Base-by-base conservation (phyloP, 2,113 vertebrate species). In the Laticauda laticaudata region DNA sequence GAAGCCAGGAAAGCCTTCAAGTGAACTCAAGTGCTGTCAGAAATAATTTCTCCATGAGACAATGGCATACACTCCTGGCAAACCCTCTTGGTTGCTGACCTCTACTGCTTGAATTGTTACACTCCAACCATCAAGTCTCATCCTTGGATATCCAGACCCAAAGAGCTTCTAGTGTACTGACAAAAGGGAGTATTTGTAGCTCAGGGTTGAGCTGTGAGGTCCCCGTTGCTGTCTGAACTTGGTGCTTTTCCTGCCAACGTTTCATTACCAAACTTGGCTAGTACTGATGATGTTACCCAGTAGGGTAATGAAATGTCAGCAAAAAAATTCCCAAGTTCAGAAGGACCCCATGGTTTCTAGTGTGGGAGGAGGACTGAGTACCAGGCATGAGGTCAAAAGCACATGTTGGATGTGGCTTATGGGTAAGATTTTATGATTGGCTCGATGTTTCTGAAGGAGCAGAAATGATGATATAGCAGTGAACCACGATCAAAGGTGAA, bases 81-180 rank as follows among this genome's bases (percentile, higher is more conserved):
- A 34, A 18, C 5, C 0, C 26, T 34, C n/a, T n/a, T 34, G 29
- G n/a, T 18, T 34, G n/a, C 5, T 75, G 64, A 15, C 14, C 14
- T 34, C 29, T n/a, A 34, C 12, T 34, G 64, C 64, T 34, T 75
- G 14, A n/a, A 75, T n/a, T 75, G n/a, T 75, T 5, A 6, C 12
- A 34, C 21, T 51, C 24, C 26, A 75, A 11, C 10, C 54, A 48
- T 14, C 43, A 48, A 90, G 8, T 15, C 20, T 15, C 0, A 11
- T 23, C 34, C 39, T 45, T 45, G 39, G 2, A 29, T 14, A 59
- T 24, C 88, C 21, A 26, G 55, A 15, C 7, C 3, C 11, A 26
- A 45, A 61, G 23, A 43, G 39, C 88, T 29, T 23, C 6, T 61
- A 45, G 1, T 5, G 61, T n/a, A 64, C 26, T 0, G 4, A 64